A percentile compares a stretch with the other conserved stretches of the same genome.
Evolutionary conservation across 1,140 invertebrate species (phyloP).

Genomic region (Saccostrea echinata): DNA sequence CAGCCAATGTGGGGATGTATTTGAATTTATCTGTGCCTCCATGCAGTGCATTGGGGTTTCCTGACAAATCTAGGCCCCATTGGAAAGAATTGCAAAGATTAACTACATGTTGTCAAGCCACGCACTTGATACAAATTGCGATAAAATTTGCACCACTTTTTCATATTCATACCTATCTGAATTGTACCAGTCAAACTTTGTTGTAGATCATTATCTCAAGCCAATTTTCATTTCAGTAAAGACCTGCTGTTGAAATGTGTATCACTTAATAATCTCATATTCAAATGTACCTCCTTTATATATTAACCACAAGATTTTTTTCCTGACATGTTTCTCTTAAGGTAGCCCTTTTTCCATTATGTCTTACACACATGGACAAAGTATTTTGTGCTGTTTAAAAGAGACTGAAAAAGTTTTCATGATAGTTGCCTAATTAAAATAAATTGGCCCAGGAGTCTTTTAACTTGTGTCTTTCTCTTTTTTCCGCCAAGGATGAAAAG

Average conservation of each 20-base stretch:
- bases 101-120: neutral
- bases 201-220: constrained; percentile 5
- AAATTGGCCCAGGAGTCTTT: neutral
- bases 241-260: constrained; percentile 5
- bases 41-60: constrained; percentile 20
- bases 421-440: neutral
- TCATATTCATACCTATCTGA: constrained; percentile 6
- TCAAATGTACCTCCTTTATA: neutral
- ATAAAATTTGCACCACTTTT: constrained; percentile 22
- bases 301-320: neutral
- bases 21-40: constrained; percentile 2
- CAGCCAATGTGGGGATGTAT: neutral
- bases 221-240: neutral
- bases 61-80: neutral
- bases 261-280: neutral
- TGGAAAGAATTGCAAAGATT: neutral
- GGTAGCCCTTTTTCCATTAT: neutral
- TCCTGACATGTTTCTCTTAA: neutral
- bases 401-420: too few species aligned
- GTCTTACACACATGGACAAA: neutral
- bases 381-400: too few species aligned
- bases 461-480: neutral
- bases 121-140: constrained; percentile 13
- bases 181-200: constrained; percentile 15
- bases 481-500: neutral